Conservation (phyloP, 1,140 invertebrate genomes). For the Tigriopus japonicus region DNA sequence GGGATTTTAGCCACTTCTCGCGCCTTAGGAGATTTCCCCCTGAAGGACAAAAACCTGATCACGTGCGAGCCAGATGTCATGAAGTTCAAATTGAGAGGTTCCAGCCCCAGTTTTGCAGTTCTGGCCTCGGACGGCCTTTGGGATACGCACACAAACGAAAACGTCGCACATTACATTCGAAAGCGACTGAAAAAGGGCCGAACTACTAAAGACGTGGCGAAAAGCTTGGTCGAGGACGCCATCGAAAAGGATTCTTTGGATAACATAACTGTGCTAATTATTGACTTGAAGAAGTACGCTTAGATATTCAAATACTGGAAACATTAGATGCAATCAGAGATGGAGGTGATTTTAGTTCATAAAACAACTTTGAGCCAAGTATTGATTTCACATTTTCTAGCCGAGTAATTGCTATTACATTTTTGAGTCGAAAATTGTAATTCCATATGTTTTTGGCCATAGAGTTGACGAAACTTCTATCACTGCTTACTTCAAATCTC, state of each 20-base stretch:
- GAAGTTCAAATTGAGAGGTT: slow-evolving; percentile 68
- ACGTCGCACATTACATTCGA: slow-evolving; percentile 68
- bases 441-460: too few species aligned
- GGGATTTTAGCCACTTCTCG: slow-evolving; percentile 86
- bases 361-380: too few species aligned
- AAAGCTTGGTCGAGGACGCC: slow-evolving; percentile 71
- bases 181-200: slow-evolving; percentile 57
- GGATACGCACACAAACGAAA: slow-evolving; percentile 87
- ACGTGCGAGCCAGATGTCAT: slow-evolving; percentile 88
- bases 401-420: too few species aligned
- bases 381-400: too few species aligned
- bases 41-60: slow-evolving; percentile 80
- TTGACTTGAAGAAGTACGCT: slow-evolving; percentile 45
- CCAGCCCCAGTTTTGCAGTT: slow-evolving; percentile 68
- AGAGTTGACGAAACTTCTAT: too few species aligned
- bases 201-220: slow-evolving; percentile 40
- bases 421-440: too few species aligned
- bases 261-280: slow-evolving; percentile 84
- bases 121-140: slow-evolving; percentile 86
- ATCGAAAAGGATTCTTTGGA: slow-evolving; percentile 77
- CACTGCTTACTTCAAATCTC: too few species aligned
- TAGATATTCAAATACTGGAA: not conserved
- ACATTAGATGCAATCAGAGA: not conserved
- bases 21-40: slow-evolving; percentile 79
- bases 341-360: too few species aligned